These are phyloP conservation scores for Oncorhynchus nerka DNA, from an alignment of 2,113 vertebrate genomes.

Conservation along the genomic window DNA sequence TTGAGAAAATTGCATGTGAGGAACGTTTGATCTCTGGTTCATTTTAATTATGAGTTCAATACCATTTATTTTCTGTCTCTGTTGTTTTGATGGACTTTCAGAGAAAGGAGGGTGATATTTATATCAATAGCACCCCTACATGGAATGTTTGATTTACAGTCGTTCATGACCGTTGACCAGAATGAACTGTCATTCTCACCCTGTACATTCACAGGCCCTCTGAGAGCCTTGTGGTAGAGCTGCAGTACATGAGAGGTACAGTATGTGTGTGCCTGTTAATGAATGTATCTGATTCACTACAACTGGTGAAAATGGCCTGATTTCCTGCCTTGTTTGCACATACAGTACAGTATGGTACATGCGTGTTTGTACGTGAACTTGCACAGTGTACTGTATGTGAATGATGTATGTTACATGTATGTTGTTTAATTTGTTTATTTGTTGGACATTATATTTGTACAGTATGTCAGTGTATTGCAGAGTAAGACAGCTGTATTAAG, in stretches of 20 bases:
- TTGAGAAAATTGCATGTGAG: slow-evolving; percentile 34
- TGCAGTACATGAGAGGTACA: not conserved
- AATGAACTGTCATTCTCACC: not conserved
- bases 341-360: not conserved
- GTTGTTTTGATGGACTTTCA: slow-evolving; percentile 24
- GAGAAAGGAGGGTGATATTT: not conserved
- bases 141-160: not conserved
- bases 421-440: no score
- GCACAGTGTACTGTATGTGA: no score
- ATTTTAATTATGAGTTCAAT: slow-evolving; percentile 33
- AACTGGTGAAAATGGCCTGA: not conserved
- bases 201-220: not conserved
- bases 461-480: not conserved
- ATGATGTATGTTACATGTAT: no score
- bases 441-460: not conserved
- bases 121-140: not conserved
- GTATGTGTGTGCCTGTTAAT: no score
- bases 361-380: not conserved
- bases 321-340: not conserved
- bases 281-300: not conserved
- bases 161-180: not conserved
- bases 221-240: not conserved
- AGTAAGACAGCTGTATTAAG: not conserved
- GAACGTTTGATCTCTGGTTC: slow-evolving; percentile 45
- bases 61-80: slow-evolving; percentile 39